Conservation (phyloP, 2,888 invertebrate species). For the Amiota communis region DNA sequence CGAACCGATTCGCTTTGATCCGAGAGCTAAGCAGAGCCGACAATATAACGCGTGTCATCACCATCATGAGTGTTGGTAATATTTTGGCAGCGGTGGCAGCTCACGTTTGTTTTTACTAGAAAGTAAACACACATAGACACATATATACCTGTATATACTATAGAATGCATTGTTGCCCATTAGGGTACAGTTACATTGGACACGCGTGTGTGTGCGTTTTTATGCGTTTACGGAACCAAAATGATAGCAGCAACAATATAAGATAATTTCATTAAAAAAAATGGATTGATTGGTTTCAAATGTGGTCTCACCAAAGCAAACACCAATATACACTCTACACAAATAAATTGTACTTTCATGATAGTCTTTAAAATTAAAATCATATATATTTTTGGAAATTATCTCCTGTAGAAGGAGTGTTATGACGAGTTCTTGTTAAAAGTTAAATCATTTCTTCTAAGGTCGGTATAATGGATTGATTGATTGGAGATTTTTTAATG, state of each 20-base stretch:
- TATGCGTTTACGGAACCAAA: constrained; percentile 9
- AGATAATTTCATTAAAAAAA: not conserved
- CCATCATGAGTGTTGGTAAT: no score
- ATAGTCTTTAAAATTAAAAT: no score
- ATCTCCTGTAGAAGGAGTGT: no score
- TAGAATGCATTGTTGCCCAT: not conserved
- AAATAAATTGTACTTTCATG: constrained; percentile 21
- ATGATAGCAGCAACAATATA: not conserved
- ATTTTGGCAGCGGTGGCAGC: not conserved
- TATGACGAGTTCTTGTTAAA: no score
- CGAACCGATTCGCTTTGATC: no score
- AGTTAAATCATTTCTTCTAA: no score
- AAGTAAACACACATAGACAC: not conserved
- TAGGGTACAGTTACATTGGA: not conserved
- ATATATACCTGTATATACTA: not conserved
- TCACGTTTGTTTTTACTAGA: no score
- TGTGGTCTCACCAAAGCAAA: not conserved
- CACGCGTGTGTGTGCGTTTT: not conserved
- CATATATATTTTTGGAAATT: no score
- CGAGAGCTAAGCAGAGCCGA: no score
- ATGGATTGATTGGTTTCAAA: constrained; percentile 40
- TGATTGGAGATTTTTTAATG: no score
- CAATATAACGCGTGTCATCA: no score
- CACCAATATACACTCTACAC: not conserved
- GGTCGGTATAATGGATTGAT: no score